A percentile compares a stretch with the other conserved stretches of the same genome.
Evolutionary conservation across 2,113 vertebrate genomes (phyloP).

Genomic region (Heterotis niloticus): DNA sequence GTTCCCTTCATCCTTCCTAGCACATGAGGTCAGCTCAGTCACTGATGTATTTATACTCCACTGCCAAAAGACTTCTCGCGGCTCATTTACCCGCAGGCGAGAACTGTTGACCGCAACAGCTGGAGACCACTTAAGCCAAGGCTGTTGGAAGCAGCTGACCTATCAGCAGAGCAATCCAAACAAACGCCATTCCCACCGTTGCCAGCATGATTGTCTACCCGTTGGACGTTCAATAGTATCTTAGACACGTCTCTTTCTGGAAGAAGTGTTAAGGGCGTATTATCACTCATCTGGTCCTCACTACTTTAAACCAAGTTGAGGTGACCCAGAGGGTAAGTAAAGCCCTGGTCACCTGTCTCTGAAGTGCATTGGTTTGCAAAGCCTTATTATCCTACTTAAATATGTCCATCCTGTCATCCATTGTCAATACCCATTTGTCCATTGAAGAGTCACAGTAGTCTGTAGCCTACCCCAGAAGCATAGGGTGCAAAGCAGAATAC

Average conservation of each 20-base stretch:
- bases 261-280: neutral
- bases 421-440: too few relatives aligned
- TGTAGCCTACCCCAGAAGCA: too few relatives aligned
- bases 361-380: neutral
- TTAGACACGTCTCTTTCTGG: neutral
- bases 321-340: neutral
- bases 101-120: slow-evolving; percentile 37
- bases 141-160: slow-evolving; percentile 16
- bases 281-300: too few relatives aligned
- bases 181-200: neutral
- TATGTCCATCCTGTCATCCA: too few relatives aligned
- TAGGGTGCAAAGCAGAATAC: too few relatives aligned
- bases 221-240: neutral
- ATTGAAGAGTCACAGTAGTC: too few relatives aligned
- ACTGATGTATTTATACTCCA: slow-evolving; percentile 20
- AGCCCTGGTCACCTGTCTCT: slow-evolving; percentile 9
- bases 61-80: slow-evolving; percentile 2
- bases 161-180: slow-evolving; percentile 12
- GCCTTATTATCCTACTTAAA: too few relatives aligned
- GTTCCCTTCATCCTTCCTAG: neutral
- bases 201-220: neutral
- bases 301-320: too few relatives aligned
- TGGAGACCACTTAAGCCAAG: slow-evolving; percentile 36
- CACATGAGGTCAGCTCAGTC: neutral
- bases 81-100: slow-evolving; percentile 29